A percentile compares a stretch with the other conserved stretches of the same genome.
These are phyloP conservation scores for Progne subis DNA, from an alignment of 2,113 vertebrate genomes.

Conservation along the genomic window DNA sequence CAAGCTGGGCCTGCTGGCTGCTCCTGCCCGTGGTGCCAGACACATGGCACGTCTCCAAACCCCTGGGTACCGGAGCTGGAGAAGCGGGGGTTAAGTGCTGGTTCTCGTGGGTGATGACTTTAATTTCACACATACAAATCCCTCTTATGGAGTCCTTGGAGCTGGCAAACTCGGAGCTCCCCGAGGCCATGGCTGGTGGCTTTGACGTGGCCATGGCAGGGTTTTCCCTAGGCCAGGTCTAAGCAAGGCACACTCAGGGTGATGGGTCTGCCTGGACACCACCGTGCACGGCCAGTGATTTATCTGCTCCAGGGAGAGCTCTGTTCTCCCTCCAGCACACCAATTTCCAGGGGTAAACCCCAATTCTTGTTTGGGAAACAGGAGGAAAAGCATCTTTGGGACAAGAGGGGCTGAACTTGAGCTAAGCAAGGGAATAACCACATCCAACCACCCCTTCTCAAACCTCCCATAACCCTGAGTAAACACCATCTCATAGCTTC, in stretches of 20 bases:
- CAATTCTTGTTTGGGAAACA: not conserved
- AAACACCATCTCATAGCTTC: not conserved
- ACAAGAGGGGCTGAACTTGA: not conserved
- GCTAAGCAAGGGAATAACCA: not conserved
- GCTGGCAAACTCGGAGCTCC: not conserved
- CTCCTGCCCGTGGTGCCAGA: not conserved
- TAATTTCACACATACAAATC: not conserved
- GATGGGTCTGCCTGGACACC: not conserved
- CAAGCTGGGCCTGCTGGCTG: not conserved
- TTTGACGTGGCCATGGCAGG: not conserved
- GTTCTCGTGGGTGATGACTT: accelerated
- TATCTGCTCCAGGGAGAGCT: not conserved
- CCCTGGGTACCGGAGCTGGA: not conserved
- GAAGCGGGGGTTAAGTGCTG: accelerated
- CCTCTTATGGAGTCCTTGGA: accelerated
- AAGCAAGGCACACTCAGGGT: not conserved
- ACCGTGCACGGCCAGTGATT: accelerated
- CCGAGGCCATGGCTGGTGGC: accelerated
- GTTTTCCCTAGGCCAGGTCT: not conserved
- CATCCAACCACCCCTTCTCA: not conserved
- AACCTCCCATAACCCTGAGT: not conserved
- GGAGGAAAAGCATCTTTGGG: accelerated
- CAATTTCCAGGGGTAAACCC: not conserved
- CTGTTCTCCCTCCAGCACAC: not conserved
- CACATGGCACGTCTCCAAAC: accelerated